These are phyloP conservation scores for Blomia tropicalis DNA, from an alignment of 2,888 invertebrate genomes.

Conservation along the genomic window DNA sequence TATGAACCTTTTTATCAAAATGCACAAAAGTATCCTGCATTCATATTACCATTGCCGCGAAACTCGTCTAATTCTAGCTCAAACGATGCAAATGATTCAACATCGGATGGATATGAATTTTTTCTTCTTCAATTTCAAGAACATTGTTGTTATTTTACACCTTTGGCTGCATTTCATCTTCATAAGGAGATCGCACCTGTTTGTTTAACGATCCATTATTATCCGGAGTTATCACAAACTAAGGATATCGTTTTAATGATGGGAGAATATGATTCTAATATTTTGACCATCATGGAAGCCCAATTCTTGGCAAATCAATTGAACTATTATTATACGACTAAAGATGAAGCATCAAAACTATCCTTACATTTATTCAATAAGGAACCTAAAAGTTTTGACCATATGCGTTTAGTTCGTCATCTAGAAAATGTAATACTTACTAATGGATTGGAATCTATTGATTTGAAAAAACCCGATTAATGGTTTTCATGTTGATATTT, in stretches of 20 bases:
- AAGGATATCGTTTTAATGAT: constrained; percentile 62
- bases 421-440: constrained; percentile 17
- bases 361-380: constrained; percentile 24
- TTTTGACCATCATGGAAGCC: constrained; percentile 22
- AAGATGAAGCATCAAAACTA: constrained; percentile 14
- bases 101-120: constrained; percentile 57
- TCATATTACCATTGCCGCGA: constrained; percentile 34
- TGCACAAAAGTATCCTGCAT: constrained; percentile 29
- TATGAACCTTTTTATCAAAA: constrained; percentile 24
- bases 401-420: constrained; percentile 22
- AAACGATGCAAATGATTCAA: constrained; percentile 44
- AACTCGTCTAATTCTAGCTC: constrained; percentile 23
- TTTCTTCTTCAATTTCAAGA: constrained; percentile 55
- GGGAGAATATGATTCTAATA: constrained; percentile 57
- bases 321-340: constrained; percentile 22
- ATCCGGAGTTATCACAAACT: constrained; percentile 50
- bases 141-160: constrained; percentile 63
- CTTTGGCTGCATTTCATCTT: constrained; percentile 59
- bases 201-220: constrained; percentile 62
- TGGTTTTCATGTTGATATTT: too few relatives aligned
- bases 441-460: not conserved
- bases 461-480: constrained; percentile 7
- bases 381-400: constrained; percentile 21
- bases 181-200: constrained; percentile 78
- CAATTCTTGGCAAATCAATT: constrained; percentile 27